Evolutionary conservation across 2,888 invertebrate genomes (phyloP).

Genomic region (Platycnemis pennipes): DNA sequence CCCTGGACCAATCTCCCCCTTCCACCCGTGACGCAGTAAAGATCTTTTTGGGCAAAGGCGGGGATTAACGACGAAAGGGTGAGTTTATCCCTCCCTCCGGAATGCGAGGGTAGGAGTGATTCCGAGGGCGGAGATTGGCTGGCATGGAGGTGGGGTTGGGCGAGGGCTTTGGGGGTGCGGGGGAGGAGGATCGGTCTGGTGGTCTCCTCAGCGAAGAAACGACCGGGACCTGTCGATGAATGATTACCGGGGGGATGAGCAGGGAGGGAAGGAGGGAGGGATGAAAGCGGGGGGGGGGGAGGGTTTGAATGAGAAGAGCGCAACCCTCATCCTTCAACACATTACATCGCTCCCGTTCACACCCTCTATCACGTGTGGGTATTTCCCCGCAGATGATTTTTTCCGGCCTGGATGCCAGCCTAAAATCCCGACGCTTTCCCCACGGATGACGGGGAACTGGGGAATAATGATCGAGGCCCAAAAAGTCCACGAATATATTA

Average conservation of each 20-base stretch:
- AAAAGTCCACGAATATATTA: too few relatives aligned
- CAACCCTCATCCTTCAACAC: too few relatives aligned
- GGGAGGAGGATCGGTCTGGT: not conserved
- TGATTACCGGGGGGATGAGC: not conserved
- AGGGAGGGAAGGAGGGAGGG: not conserved
- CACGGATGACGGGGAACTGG: too few relatives aligned
- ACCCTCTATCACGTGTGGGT: too few relatives aligned
- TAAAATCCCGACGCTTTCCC: too few relatives aligned
- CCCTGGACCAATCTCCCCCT: not conserved
- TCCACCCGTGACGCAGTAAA: not conserved
- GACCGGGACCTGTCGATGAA: constrained; percentile 9
- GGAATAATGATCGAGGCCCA: too few relatives aligned
- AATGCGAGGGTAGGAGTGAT: not conserved
- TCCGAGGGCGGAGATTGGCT: constrained; percentile 17
- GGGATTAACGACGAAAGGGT: constrained; percentile 30
- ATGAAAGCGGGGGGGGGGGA: not conserved
- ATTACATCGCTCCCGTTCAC: not conserved
- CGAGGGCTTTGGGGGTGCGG: not conserved
- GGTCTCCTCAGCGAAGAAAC: constrained; percentile 34
- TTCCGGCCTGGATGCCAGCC: too few relatives aligned
- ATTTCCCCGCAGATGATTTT: too few relatives aligned
- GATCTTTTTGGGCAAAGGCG: constrained; percentile 27
- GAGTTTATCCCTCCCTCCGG: not conserved
- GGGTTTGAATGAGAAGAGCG: not conserved
- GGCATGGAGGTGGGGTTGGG: not conserved